Conservation (phyloP, 2,888 invertebrate species). For the Zootermopsis nevadensis region DNA sequence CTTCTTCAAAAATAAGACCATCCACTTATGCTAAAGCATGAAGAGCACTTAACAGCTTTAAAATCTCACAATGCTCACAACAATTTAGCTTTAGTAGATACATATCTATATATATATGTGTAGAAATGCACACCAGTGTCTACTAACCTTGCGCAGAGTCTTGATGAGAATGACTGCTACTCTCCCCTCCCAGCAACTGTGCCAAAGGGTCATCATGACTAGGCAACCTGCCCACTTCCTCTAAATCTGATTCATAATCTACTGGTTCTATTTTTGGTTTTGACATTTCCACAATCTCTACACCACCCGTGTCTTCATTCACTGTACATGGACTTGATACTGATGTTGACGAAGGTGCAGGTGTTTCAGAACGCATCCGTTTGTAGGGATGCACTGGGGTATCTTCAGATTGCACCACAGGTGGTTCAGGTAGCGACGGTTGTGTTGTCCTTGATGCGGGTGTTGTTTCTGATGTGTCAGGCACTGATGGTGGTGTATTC, state of each 20-base stretch:
- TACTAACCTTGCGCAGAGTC: slow-evolving; percentile 35
- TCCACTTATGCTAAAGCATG: too few relatives aligned
- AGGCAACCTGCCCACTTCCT: slow-evolving; percentile 39
- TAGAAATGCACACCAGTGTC: not conserved
- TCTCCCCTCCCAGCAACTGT: slow-evolving; percentile 30
- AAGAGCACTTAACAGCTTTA: too few relatives aligned
- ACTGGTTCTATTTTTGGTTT: slow-evolving; percentile 52
- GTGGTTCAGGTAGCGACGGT: slow-evolving; percentile 18
- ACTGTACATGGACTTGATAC: slow-evolving; percentile 25
- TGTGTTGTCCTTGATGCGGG: not conserved
- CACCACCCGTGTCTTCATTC: slow-evolving; percentile 19
- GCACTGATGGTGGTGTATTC: slow-evolving; percentile 30
- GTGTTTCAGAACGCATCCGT: slow-evolving; percentile 23
- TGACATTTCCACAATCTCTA: slow-evolving; percentile 48
- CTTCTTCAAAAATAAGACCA: too few relatives aligned
- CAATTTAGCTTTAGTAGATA: too few relatives aligned
- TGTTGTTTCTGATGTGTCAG: slow-evolving; percentile 16
- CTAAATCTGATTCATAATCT: slow-evolving; percentile 50
- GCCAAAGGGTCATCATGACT: slow-evolving; percentile 39
- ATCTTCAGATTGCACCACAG: slow-evolving; percentile 41
- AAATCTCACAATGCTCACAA: too few relatives aligned
- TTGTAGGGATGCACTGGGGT: slow-evolving; percentile 30
- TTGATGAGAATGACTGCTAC: slow-evolving; percentile 43
- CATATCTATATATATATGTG: too few relatives aligned
- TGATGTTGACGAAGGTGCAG: not conserved